Evolutionary conservation across 2,888 invertebrate species (phyloP).

Genomic region (Xanthia togata): DNA sequence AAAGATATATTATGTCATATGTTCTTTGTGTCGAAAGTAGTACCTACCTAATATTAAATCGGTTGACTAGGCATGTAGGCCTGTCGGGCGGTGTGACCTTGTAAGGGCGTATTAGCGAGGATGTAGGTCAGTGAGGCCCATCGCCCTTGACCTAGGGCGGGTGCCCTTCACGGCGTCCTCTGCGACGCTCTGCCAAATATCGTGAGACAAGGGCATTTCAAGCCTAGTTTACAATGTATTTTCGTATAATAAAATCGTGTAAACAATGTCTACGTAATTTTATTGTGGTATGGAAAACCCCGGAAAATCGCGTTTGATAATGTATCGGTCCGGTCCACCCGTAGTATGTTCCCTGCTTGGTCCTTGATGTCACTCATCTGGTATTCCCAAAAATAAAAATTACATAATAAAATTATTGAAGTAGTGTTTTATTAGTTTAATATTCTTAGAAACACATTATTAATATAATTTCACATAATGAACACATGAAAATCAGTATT

Average conservation of each 20-base stretch:
- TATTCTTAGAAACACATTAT: background rate
- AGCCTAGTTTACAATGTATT: conserved; percentile 47
- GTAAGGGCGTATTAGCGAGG: conserved; percentile 80
- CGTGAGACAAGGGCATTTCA: conserved; percentile 78
- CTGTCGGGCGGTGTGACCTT: conserved; percentile 76
- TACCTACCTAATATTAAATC: conserved; percentile 62
- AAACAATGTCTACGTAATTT: conserved; percentile 24
- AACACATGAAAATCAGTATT: background rate
- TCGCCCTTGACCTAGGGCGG: conserved; percentile 87
- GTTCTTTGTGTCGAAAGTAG: conserved; percentile 38
- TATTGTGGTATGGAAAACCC: conserved; percentile 12
- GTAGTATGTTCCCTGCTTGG: background rate
- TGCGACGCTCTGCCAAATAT: conserved; percentile 73
- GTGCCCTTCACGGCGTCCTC: conserved; percentile 81
- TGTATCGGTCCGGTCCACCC: conserved; percentile 14
- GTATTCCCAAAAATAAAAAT: conserved; percentile 21
- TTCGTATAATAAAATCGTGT: conserved; percentile 24
- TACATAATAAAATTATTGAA: background rate
- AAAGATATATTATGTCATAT: conserved; percentile 3
- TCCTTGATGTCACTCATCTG: conserved; percentile 13
- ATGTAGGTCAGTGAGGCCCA: conserved; percentile 86
- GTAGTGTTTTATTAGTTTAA: conserved; percentile 6
- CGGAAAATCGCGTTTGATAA: conserved; percentile 20
- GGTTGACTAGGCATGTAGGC: conserved; percentile 74
- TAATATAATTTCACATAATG: background rate